Evolutionary conservation across 2,113 vertebrate species (phyloP).

Genomic region (Ictidomys tridecemlineatus): DNA sequence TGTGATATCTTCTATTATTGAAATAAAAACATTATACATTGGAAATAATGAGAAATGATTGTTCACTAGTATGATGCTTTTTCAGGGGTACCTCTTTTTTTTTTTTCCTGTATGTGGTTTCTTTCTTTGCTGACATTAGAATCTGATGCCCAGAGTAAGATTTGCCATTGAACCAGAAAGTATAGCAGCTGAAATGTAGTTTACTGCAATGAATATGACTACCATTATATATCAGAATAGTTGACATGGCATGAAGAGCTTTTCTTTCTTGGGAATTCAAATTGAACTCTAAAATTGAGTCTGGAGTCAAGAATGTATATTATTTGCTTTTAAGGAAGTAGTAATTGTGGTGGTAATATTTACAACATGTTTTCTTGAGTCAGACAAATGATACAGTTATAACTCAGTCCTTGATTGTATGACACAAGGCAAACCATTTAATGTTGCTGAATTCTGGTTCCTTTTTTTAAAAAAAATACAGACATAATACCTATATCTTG

Average conservation of each 20-base stretch:
- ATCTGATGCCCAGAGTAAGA: neutral
- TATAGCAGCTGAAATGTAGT: neutral
- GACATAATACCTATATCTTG: neutral
- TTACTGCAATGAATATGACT: constrained; percentile 3
- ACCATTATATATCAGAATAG: neutral
- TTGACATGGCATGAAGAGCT: neutral
- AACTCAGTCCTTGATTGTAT: neutral
- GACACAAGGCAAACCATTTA: neutral
- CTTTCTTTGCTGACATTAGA: neutral
- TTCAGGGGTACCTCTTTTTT: neutral
- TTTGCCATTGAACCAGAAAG: neutral
- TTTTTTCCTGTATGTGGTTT: neutral
- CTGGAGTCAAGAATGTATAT: neutral
- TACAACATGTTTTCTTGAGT: neutral
- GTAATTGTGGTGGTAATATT: neutral
- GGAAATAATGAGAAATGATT: neutral
- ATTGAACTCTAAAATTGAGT: neutral
- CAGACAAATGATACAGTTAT: neutral
- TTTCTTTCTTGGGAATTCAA: neutral
- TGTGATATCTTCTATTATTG: neutral
- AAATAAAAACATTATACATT: neutral
- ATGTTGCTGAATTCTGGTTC: constrained; percentile 17
- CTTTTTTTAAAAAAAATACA: constrained; percentile 9
- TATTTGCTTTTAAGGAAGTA: neutral
- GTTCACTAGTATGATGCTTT: neutral